Percentiles rank a stretch among this genome's conserved stretches.
Evolutionary conservation across 2,113 vertebrate genomes (phyloP).

Genomic region (Rafetus swinhoei): DNA sequence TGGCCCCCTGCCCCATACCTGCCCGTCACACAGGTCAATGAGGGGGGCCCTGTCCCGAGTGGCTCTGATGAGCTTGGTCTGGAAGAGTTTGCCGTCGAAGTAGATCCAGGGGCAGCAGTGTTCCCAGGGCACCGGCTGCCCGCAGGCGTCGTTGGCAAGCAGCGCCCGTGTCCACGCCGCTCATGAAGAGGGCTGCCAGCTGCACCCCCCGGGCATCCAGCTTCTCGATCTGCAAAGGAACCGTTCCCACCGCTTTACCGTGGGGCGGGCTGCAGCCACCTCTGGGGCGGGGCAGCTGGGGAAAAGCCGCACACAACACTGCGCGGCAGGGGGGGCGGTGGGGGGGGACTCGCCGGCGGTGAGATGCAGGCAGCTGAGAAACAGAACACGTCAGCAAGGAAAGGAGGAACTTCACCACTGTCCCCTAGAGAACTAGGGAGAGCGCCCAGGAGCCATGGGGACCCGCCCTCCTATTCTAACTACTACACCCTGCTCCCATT

Average conservation of each 20-base stretch:
- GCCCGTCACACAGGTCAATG: conserved; percentile 92
- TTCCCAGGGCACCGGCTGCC: conserved; percentile 93
- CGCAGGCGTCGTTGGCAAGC: conserved; percentile 92
- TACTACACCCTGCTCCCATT: not conserved
- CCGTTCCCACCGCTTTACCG: not conserved
- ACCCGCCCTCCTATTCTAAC: not conserved
- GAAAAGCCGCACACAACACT: not conserved
- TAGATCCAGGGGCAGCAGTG: conserved; percentile 96
- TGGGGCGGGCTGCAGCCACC: not conserved
- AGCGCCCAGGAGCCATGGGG: not conserved
- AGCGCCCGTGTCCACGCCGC: conserved; percentile 92
- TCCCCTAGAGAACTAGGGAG: no score
- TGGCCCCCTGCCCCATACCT: conserved; percentile 75
- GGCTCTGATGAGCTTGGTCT: conserved; percentile 90
- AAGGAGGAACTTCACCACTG: not conserved
- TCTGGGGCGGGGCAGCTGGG: not conserved
- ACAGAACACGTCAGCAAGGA: not conserved
- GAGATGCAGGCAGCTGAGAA: not conserved
- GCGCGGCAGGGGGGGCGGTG: no score
- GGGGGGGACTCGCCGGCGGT: no score
- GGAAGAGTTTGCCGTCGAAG: conserved; percentile 94
- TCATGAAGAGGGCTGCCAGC: conserved; percentile 93
- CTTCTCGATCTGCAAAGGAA: conserved; percentile 87
- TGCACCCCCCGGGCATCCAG: conserved; percentile 91
- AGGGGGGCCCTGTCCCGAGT: conserved; percentile 85